These are phyloP conservation scores for Astyanax mexicanus DNA, from an alignment of 2,797 vertebrate species.

Conservation along the genomic window DNA sequence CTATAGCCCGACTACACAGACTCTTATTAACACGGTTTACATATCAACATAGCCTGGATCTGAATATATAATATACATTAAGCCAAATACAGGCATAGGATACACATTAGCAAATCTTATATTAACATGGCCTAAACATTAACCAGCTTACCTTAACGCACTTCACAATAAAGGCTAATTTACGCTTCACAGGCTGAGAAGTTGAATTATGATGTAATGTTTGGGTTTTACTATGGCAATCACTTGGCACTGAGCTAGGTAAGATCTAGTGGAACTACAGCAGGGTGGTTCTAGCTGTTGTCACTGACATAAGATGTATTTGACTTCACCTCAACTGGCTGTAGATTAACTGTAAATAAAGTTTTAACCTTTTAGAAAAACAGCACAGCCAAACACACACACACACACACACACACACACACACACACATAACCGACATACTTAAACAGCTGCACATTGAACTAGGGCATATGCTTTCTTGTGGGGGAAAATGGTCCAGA, in stretches of 20 bases:
- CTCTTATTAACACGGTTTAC: slow-evolving; percentile 31
- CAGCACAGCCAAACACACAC: background rate
- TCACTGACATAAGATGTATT: background rate
- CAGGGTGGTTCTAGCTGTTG: slow-evolving; percentile 1
- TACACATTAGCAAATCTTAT: background rate
- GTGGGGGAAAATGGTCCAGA: slow-evolving; percentile 2
- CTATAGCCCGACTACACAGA: slow-evolving; percentile 41
- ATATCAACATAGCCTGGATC: slow-evolving; percentile 20
- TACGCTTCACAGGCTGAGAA: background rate
- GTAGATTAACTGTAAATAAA: slow-evolving; percentile 8
- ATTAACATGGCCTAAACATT: background rate
- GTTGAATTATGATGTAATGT: background rate
- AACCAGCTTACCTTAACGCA: background rate
- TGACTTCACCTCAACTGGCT: slow-evolving; percentile 11
- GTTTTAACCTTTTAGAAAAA: background rate
- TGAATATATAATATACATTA: background rate
- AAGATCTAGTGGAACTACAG: background rate
- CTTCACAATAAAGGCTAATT: background rate
- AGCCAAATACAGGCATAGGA: background rate
- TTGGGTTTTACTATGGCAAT: background rate
- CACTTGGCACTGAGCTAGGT: slow-evolving; percentile 2
- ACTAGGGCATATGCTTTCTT: slow-evolving; percentile 13
- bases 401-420: background rate
- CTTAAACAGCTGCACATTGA: slow-evolving; percentile 13
- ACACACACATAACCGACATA: slow-evolving; percentile 2